Percentiles rank a stretch among this genome's conserved stretches.
phyloP scores from a whole-genome alignment of 2,888 invertebrate species.

The Drosophila prolongata region DNA sequence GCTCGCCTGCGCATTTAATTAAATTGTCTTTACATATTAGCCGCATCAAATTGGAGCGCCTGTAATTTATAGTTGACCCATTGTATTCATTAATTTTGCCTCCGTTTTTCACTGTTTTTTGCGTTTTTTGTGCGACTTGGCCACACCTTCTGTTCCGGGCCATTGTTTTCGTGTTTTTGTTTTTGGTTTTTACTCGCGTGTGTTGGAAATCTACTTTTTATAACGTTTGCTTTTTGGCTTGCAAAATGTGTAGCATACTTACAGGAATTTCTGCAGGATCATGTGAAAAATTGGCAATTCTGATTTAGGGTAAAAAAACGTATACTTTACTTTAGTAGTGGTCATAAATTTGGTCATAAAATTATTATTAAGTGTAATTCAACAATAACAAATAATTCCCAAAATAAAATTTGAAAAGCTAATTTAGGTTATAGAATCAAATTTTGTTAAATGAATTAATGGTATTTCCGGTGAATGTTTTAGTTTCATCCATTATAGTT shows the following conservation, averaged over 20 bases:
- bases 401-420: no score
- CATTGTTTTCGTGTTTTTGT: slow-evolving; percentile 1
- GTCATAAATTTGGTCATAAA: no score
- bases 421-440: no score
- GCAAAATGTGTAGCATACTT: slow-evolving; percentile 12
- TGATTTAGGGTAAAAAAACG: background rate
- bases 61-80: slow-evolving; percentile 72
- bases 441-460: no score
- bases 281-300: background rate
- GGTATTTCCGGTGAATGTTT: no score
- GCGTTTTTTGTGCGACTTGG: slow-evolving; percentile 15
- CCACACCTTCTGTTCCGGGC: slow-evolving; percentile 37
- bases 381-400: no score
- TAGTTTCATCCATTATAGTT: no score
- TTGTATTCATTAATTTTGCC: slow-evolving; percentile 68
- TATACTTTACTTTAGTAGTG: no score
- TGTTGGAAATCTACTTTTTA: background rate
- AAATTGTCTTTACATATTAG: slow-evolving; percentile 71
- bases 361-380: no score
- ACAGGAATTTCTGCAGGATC: background rate
- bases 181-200: slow-evolving; percentile 4
- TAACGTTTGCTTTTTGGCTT: background rate
- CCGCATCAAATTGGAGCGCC: slow-evolving; percentile 66
- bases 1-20: slow-evolving; percentile 69
- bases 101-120: slow-evolving; percentile 27